These are phyloP conservation scores for Drosophila ogumai DNA, from an alignment of 1,140 invertebrate species.

Conservation along the genomic window DNA sequence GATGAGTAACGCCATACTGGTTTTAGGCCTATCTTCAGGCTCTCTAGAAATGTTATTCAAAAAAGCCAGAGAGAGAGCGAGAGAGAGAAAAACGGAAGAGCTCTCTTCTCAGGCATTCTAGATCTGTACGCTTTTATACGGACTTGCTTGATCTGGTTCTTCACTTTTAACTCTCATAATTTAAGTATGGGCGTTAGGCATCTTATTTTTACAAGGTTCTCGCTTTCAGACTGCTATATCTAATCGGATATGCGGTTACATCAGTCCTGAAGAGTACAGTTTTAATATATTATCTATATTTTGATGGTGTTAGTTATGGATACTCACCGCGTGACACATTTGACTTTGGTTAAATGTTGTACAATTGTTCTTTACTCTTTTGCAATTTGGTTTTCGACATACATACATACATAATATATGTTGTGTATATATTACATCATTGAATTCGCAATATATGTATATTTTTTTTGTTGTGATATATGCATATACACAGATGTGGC, in stretches of 20 bases:
- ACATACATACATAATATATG: constrained; percentile 30
- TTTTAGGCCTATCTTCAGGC: neutral
- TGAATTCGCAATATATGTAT: constrained; percentile 66
- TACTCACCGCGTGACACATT: constrained; percentile 84
- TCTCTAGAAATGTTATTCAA: too few relatives aligned
- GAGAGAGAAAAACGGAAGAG: too few relatives aligned
- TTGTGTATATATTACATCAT: constrained; percentile 62
- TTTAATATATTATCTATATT: neutral
- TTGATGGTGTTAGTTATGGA: neutral
- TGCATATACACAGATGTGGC: constrained; percentile 73
- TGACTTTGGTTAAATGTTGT: constrained; percentile 78
- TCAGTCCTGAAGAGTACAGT: neutral
- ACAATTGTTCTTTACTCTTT: constrained; percentile 59
- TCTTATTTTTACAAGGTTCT: neutral
- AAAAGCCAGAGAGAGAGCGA: neutral
- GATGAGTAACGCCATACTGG: neutral
- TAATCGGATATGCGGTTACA: neutral
- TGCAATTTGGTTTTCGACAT: constrained; percentile 32
- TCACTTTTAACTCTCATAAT: too few relatives aligned
- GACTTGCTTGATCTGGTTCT: too few relatives aligned
- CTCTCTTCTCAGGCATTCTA: too few relatives aligned
- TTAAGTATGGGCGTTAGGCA: neutral
- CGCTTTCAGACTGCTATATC: neutral
- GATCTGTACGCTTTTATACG: too few relatives aligned
- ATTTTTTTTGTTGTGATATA: constrained; percentile 37